Base-by-base conservation (phyloP, 64 coral and sea anemone species). In the Catalaphyllia jardinei region DNA sequence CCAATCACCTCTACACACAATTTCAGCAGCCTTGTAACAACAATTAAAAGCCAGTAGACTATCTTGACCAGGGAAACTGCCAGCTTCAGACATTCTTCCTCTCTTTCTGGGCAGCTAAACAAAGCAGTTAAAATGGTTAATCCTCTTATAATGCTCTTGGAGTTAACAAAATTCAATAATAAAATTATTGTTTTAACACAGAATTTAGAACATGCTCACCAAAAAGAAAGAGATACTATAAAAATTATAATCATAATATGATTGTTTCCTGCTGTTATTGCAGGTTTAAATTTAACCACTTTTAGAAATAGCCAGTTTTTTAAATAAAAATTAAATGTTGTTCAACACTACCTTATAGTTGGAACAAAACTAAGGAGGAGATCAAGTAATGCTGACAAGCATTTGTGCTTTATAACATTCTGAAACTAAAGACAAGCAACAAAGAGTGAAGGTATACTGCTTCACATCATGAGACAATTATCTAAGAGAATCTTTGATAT, bases 31-130 rank as follows among this genome's bases (percentile, higher is more conserved):
- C 88, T 93, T 61, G 95, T 95, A 35, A 89, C 91, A 60, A 92
- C 92, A 75, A 95, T 99, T 7, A 99, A 85, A 11, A 95, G 31
- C 96, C 96, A 99, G 52, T 99, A 99, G 1, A 95, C 80, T 51
- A 95, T 83, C 46, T 95, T 95, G 7, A 95, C 78, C 73, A 99
- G 86, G 2, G 96, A 81, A 38, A 95, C 84, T 2, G 96, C 87
- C 8, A 99, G 74, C 52, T 90, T 67, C 27, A 95, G 74, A 71
- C 93, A 92, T 51, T 91, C 96, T 17, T 81, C 82, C 54, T 94
- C 91, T 73, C 87, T 89, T 27, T 93, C 94, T 61, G 80, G 90
- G 60, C 93, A 95, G 76, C 96, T 99, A 69, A n/a, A 69, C 22
- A 78, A 59, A 89, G 59, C 1, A 85, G n/a, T 85, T 13, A 57